These are phyloP conservation scores for Scalopus aquaticus DNA, from an alignment of 2,113 vertebrate species.

Conservation along the genomic window DNA sequence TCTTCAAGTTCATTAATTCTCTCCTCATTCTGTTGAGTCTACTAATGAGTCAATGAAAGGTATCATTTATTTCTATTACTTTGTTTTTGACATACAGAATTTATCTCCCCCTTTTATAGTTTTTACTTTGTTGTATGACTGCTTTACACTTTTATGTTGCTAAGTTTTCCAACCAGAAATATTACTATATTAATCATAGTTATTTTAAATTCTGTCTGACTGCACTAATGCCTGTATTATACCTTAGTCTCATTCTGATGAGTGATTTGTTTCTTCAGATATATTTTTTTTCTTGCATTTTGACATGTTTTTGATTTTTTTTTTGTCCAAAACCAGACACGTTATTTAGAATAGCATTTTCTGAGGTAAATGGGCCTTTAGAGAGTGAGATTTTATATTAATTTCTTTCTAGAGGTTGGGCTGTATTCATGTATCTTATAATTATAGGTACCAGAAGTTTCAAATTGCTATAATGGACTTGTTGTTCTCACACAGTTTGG, in stretches of 20 bases:
- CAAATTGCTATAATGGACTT: not conserved
- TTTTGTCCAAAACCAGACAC: not conserved
- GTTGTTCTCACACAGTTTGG: not conserved
- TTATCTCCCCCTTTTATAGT: not conserved
- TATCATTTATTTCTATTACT: not conserved
- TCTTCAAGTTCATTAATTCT: not conserved
- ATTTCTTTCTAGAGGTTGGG: not conserved
- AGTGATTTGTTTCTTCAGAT: not conserved
- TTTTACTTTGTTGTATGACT: not conserved
- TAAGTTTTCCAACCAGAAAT: not conserved
- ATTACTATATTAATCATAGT: too few species aligned
- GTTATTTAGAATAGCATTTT: not conserved
- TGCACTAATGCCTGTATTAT: not conserved
- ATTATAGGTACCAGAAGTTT: not conserved
- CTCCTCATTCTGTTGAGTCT: not conserved
- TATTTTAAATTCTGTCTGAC: not conserved
- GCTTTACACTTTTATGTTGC: not conserved
- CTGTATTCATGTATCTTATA: not conserved
- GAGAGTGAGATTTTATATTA: not conserved
- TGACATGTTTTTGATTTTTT: not conserved
- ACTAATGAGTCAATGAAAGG: not conserved
- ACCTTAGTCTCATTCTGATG: not conserved
- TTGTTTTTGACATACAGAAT: not conserved
- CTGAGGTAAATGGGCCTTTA: not conserved
- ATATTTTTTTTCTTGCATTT: not conserved